Evolutionary conservation across 2,888 invertebrate genomes (phyloP).

Genomic region (Morpho helenor): DNA sequence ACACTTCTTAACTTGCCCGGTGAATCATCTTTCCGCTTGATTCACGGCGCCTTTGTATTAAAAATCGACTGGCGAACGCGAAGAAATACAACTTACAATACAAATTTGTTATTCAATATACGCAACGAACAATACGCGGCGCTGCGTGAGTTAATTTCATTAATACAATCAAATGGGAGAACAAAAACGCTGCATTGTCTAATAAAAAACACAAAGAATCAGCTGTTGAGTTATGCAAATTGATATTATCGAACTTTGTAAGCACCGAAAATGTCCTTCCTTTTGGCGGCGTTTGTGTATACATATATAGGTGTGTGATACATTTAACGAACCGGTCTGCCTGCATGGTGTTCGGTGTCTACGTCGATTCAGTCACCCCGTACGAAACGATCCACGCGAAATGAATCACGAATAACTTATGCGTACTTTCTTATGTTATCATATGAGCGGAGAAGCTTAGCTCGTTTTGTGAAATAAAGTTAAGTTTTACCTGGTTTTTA

Average conservation of each 20-base stretch:
- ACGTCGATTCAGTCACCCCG: slow-evolving; percentile 63
- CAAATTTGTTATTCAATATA: slow-evolving; percentile 23
- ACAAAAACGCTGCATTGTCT: not conserved
- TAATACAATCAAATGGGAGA: slow-evolving; percentile 9
- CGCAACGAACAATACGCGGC: slow-evolving; percentile 26
- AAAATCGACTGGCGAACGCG: slow-evolving; percentile 3
- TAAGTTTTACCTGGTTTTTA: slow-evolving; percentile 29
- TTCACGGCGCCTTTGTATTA: slow-evolving; percentile 41
- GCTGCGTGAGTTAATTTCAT: slow-evolving; percentile 26
- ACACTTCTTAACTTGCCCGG: slow-evolving; percentile 54
- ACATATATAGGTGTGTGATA: slow-evolving; percentile 38
- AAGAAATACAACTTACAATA: slow-evolving; percentile 15
- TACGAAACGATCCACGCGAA: slow-evolving; percentile 61
- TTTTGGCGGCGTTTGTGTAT: slow-evolving; percentile 42
- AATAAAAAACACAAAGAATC: slow-evolving; percentile 31
- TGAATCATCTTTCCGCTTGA: slow-evolving; percentile 75
- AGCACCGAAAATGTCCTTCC: slow-evolving; percentile 42
- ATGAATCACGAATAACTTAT: slow-evolving; percentile 48
- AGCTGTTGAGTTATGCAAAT: slow-evolving; percentile 32
- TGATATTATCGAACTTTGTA: slow-evolving; percentile 35
- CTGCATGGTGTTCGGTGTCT: slow-evolving; percentile 47
- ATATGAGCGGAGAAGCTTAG: not conserved
- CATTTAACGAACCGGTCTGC: slow-evolving; percentile 70
- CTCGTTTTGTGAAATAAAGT: not conserved
- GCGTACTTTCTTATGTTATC: slow-evolving; percentile 30